Evolutionary conservation across 2,113 vertebrate species (phyloP).

Genomic region (Silurus glanis): DNA sequence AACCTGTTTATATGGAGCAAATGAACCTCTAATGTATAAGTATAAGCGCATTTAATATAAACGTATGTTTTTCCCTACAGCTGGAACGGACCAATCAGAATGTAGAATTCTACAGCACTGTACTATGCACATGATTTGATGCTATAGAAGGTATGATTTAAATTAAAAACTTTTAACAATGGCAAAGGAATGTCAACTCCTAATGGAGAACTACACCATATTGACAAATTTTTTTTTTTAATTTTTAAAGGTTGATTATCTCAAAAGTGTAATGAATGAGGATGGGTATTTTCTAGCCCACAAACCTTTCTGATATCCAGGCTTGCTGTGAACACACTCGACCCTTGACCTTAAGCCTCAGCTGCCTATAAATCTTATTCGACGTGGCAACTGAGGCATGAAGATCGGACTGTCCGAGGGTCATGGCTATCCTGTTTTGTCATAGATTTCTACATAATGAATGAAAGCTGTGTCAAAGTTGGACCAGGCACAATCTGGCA

Average conservation of each 20-base stretch:
- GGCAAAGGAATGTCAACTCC: too few species aligned
- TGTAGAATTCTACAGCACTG: neutral
- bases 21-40: neutral
- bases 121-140: too few species aligned
- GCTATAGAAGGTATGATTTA: too few species aligned
- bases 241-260: too few species aligned
- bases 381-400: conserved; percentile 94
- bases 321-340: conserved; percentile 48
- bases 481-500: conserved; percentile 52
- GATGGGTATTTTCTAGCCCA: neutral
- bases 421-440: conserved; percentile 89
- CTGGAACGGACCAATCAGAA: neutral
- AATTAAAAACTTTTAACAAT: too few species aligned
- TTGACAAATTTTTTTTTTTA: too few species aligned
- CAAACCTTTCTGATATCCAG: conserved; percentile 7
- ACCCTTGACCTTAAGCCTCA: conserved; percentile 71
- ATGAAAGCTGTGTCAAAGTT: conserved; percentile 68
- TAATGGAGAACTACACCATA: too few species aligned
- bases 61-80: neutral
- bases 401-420: conserved; percentile 84
- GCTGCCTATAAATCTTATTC: conserved; percentile 87
- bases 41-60: neutral
- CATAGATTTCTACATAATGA: conserved; percentile 83
- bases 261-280: too few species aligned
- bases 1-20: neutral